Conservation (phyloP, 2,888 invertebrate genomes). For the Metopia argyrocephala region DNA sequence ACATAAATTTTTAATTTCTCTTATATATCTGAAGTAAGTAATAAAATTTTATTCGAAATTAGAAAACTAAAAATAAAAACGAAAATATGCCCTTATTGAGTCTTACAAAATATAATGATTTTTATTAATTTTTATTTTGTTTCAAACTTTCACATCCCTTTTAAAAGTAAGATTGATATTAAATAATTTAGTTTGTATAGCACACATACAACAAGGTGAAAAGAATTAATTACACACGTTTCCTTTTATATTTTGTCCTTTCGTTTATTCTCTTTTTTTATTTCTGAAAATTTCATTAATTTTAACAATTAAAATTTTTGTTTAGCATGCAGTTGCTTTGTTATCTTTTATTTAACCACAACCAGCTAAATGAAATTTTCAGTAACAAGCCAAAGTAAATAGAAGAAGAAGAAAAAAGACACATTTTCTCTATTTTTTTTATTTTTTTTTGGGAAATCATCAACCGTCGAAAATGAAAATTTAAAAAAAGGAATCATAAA, state of each 20-base stretch:
- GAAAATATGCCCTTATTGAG: too few relatives aligned
- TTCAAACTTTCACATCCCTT: background rate
- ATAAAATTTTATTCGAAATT: too few relatives aligned
- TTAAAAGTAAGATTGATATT: conserved; percentile 25
- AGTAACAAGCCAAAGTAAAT: background rate
- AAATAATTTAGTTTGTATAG: conserved; percentile 27
- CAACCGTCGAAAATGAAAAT: conserved; percentile 42
- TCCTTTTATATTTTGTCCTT: background rate
- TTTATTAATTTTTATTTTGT: background rate
- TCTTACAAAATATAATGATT: too few relatives aligned
- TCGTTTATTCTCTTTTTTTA: background rate
- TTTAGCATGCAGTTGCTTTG: conserved; percentile 2
- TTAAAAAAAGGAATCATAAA: conserved; percentile 28
- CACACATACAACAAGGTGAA: background rate
- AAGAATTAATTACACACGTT: conserved; percentile 12
- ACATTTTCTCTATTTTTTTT: conserved; percentile 44
- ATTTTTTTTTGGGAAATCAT: too few relatives aligned
- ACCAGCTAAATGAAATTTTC: conserved; percentile 9
- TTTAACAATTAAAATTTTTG: conserved; percentile 3
- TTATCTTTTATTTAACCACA: conserved; percentile 43
- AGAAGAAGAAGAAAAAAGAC: conserved; percentile 1
- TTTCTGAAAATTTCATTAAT: conserved; percentile 40
- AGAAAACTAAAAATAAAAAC: too few relatives aligned
- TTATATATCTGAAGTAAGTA: too few relatives aligned
- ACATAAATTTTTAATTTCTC: too few relatives aligned